Percentiles rank a stretch among this genome's conserved stretches.
These are phyloP conservation scores for Isotomurus palustris DNA, from an alignment of 2,888 invertebrate genomes.

Conservation along the genomic window DNA sequence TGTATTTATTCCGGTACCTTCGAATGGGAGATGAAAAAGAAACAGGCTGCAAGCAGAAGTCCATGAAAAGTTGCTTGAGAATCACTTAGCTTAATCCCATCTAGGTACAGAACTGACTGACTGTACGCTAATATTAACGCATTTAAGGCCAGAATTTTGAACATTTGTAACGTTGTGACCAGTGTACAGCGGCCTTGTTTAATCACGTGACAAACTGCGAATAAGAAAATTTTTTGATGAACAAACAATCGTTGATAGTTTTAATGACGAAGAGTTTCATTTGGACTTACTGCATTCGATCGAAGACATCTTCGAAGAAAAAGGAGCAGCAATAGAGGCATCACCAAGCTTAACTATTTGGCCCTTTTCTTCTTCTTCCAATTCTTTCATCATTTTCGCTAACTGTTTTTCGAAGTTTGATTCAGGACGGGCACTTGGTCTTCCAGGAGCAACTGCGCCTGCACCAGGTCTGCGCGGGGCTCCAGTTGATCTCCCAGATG, in stretches of 20 bases:
- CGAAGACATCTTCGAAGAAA: constrained; percentile 94
- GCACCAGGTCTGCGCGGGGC: constrained; percentile 3
- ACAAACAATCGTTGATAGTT: no score
- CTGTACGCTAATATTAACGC: constrained; percentile 97
- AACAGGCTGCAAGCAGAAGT: constrained; percentile 89
- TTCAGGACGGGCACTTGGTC: constrained; percentile 5
- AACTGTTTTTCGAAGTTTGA: constrained; percentile 52
- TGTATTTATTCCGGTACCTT: constrained; percentile 61
- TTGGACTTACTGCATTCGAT: constrained; percentile 80
- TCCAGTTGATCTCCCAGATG: neutral
- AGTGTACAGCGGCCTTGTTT: constrained; percentile 98
- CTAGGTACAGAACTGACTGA: constrained; percentile 95
- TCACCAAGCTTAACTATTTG: constrained; percentile 94
- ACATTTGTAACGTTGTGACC: constrained; percentile 98
- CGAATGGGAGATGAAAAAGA: constrained; percentile 95
- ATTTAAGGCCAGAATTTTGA: constrained; percentile 97
- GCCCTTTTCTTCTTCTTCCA: constrained; percentile 80
- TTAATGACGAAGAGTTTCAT: no score
- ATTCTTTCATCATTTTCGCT: constrained; percentile 71
- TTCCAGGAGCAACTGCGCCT: constrained; percentile 1
- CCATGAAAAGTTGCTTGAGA: constrained; percentile 97
- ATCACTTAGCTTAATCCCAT: constrained; percentile 96
- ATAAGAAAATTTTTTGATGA: no score
- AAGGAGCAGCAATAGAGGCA: constrained; percentile 98
- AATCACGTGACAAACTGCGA: constrained; percentile 94